Evolutionary conservation across 2,113 vertebrate species (phyloP).

Genomic region (Rafetus swinhoei): DNA sequence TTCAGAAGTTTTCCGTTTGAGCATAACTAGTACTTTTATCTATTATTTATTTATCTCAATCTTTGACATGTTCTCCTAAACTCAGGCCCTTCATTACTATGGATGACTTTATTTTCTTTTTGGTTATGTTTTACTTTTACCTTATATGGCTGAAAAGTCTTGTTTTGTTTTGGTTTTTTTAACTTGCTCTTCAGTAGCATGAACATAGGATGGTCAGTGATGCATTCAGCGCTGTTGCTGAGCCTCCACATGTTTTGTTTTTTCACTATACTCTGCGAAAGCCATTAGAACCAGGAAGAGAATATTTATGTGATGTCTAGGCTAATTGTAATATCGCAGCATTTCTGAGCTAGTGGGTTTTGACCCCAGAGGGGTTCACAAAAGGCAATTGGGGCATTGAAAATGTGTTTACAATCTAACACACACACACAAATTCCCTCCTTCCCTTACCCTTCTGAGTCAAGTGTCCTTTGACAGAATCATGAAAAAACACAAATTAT

Average conservation of each 20-base stretch:
- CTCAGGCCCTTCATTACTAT: neutral
- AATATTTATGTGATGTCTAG: neutral
- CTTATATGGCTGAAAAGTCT: neutral
- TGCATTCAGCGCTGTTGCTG: neutral
- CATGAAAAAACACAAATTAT: neutral
- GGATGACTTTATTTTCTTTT: neutral
- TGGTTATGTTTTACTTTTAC: neutral
- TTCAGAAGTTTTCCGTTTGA: neutral
- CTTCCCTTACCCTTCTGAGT: neutral
- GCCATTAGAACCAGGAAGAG: neutral
- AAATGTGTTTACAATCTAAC: neutral
- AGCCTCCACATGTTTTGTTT: neutral
- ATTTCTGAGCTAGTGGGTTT: neutral
- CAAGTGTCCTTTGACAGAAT: neutral
- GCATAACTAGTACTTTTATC: neutral
- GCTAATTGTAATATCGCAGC: neutral
- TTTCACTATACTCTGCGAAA: neutral
- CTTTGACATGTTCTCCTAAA: neutral
- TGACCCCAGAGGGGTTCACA: neutral
- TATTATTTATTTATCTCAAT: neutral
- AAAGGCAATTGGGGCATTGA: neutral
- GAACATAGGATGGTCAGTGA: no score
- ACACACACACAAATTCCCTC: neutral
- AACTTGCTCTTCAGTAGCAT: no score
- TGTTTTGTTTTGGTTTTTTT: neutral